Base-by-base conservation (phyloP, 1,140 invertebrate species). In the Microplitis demolitor region DNA sequence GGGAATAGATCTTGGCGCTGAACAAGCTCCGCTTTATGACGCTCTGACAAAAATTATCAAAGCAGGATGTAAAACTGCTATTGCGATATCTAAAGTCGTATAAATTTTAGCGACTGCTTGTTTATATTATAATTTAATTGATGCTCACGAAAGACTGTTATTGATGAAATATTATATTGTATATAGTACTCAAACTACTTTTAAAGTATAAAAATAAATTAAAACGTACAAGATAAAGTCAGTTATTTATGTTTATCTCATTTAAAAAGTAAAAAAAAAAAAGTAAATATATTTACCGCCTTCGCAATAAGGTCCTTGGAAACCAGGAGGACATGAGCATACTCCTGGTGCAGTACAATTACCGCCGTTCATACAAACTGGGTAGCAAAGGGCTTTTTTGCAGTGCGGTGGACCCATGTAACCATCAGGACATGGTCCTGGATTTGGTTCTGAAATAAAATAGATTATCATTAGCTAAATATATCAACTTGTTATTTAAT, bases 1-100 rank as follows among this genome's bases (percentile, higher is more conserved):
- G 1, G 98, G 98, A 11, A 89, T 99, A 53, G 92, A 95, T 79
- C 91, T 98, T 76, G 96, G 98, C 16, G 98, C 98, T 0, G 93
- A 97, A 83, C 92, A 98, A 87, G 95, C 98, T 4, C 97, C 97
- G 0, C 94, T 97, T 77, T 99, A 99, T 84, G 88, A 93, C 79
- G 90, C 91, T 1, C 85, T 99, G 24, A 93, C 94, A 8, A 90
- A 93, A 78, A 90, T 93, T 13, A 98, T 99, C 64, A 98, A 99
- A 88, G 82, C 92, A 51, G 97, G 97, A 2, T 99, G 98, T 85
- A 96, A 95, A 86, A 92, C 91, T 4, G 98, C 98, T 13, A 98
- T 99, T 76, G 93, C 93, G 80, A 90, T 99, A 74, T 98, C 98
- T 0, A 98, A 99, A 89, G 91, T 92, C 81, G 90, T 99, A 78